These are phyloP conservation scores for Tuta absoluta DNA, from an alignment of 2,888 invertebrate genomes.

Conservation along the genomic window DNA sequence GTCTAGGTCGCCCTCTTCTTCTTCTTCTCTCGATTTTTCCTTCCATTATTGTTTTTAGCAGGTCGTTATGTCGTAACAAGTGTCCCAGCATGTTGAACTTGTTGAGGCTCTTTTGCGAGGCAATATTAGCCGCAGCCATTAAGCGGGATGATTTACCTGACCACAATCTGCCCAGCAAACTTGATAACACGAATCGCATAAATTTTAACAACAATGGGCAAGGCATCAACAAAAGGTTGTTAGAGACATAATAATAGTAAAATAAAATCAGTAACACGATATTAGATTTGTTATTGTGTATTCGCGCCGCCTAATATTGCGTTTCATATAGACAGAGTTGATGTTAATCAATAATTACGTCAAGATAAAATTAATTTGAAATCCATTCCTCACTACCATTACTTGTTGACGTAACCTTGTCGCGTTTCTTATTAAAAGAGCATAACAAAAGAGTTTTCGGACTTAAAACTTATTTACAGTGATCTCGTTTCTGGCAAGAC, in stretches of 20 bases:
- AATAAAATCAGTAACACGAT: background rate
- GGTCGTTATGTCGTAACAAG: no score
- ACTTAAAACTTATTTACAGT: background rate
- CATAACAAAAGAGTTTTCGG: slow-evolving; percentile 19
- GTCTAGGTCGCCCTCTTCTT: no score
- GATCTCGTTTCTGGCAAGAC: no score
- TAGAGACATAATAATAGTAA: background rate
- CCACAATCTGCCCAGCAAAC: background rate
- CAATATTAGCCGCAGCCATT: background rate
- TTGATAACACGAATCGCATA: background rate
- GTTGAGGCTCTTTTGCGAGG: background rate
- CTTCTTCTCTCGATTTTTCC: no score
- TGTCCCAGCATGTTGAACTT: no score
- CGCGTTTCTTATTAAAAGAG: slow-evolving; percentile 12
- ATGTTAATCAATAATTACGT: slow-evolving; percentile 7
- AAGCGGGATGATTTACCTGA: background rate
- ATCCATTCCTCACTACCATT: background rate
- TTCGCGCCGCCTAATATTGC: background rate
- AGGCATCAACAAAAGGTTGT: background rate
- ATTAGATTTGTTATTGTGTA: slow-evolving; percentile 15
- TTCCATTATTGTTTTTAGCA: no score
- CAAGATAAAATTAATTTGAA: slow-evolving; percentile 9
- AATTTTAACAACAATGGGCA: background rate
- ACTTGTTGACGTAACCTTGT: slow-evolving; percentile 15
- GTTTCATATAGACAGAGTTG: background rate